These are phyloP conservation scores for Jaculus jaculus DNA, from an alignment of 2,113 vertebrate species.

Conservation along the genomic window DNA sequence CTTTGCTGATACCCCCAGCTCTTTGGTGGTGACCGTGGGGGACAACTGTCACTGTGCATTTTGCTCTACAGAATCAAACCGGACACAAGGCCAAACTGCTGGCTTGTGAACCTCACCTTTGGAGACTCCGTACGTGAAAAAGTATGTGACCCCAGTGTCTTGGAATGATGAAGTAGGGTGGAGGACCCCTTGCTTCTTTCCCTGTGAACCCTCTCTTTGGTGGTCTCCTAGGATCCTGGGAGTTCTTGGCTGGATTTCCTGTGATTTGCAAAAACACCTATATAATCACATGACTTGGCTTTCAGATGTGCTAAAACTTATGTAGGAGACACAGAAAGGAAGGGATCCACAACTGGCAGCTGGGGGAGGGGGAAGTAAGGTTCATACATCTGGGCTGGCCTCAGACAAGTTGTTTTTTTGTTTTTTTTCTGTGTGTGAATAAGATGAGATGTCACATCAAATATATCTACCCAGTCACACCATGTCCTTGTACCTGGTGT, in stretches of 20 bases:
- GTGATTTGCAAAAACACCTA: not conserved
- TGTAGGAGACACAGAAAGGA: not conserved
- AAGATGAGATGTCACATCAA: not conserved
- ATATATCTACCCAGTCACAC: not conserved
- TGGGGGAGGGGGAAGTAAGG: not conserved
- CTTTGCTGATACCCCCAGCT: slow-evolving; percentile 31
- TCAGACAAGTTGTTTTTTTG: not conserved
- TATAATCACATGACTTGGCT: not conserved
- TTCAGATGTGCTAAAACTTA: not conserved
- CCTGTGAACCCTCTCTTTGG: not conserved
- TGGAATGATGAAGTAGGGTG: not conserved
- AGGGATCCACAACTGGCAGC: not conserved
- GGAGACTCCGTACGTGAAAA: not conserved
- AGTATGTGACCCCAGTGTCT: rapidly evolving
- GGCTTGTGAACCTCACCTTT: not conserved
- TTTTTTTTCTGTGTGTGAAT: too few relatives aligned
- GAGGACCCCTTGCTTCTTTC: not conserved
- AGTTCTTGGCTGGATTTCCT: not conserved
- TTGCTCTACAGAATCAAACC: slow-evolving; percentile 62
- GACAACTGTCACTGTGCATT: not conserved
- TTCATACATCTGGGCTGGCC: not conserved
- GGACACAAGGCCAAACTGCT: not conserved
- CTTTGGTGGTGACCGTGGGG: not conserved
- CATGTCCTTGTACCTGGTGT: slow-evolving; percentile 62
- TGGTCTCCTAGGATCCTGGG: not conserved